Conservation (phyloP, 2,888 invertebrate genomes). For the Steinernema hermaphroditum region DNA sequence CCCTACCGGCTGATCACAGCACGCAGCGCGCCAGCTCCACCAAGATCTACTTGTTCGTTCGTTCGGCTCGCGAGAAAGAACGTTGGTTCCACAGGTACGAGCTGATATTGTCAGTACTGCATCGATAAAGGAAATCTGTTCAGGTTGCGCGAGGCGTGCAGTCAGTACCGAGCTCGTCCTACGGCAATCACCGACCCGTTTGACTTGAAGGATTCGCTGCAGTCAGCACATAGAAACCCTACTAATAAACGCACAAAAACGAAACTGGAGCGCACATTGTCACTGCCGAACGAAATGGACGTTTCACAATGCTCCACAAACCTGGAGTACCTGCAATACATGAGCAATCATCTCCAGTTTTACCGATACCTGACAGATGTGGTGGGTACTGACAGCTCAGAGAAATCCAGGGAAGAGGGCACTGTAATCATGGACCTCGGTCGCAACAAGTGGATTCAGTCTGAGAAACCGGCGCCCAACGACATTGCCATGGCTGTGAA, state of each 20-base stretch:
- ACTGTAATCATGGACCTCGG: conserved; percentile 51
- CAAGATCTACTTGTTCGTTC: conserved; percentile 74
- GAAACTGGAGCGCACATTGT: conserved; percentile 5
- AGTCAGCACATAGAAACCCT: not conserved
- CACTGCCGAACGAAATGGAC: not conserved
- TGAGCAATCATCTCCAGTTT: conserved; percentile 49
- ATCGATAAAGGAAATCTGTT: too few species aligned
- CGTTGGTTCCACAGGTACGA: conserved; percentile 76
- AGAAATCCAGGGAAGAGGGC: conserved; percentile 37
- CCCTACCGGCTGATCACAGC: not conserved
- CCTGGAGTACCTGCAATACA: conserved; percentile 49
- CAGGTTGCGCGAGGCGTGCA: conserved; percentile 55
- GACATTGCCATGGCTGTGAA: conserved; percentile 61
- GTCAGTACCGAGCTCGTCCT: conserved; percentile 38
- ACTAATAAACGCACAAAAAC: not conserved
- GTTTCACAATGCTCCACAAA: not conserved
- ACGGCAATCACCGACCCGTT: not conserved
- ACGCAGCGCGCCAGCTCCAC: not conserved
- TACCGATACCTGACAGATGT: conserved; percentile 46
- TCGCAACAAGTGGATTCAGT: conserved; percentile 37
- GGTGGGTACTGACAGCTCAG: conserved; percentile 22
- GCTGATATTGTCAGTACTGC: too few species aligned
- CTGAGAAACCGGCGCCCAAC: not conserved
- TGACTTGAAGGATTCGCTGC: not conserved
- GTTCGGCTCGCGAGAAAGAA: conserved; percentile 87